Conservation (phyloP, 2,888 invertebrate genomes). For the Electrophaes corylata region DNA sequence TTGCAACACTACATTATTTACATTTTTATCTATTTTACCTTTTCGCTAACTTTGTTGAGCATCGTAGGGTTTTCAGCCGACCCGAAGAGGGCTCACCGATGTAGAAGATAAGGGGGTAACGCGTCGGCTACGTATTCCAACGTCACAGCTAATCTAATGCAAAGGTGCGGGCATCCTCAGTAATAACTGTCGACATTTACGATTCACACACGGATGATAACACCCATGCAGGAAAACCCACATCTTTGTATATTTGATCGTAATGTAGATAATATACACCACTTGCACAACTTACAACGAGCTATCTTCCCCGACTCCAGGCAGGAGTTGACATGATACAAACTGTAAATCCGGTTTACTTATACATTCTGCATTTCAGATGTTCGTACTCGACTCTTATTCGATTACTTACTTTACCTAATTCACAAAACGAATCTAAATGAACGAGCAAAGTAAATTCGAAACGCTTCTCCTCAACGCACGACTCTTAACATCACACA, state of each 20-base stretch:
- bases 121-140: conserved; percentile 70
- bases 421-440: conserved; percentile 72
- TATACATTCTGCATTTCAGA: conserved; percentile 80
- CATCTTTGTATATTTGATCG: conserved; percentile 80
- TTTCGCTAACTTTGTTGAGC: conserved; percentile 80
- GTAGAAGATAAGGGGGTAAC: conserved; percentile 75
- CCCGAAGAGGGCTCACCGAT: conserved; percentile 70
- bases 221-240: conserved; percentile 70
- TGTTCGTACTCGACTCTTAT: conserved; percentile 77
- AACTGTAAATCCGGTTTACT: conserved; percentile 63
- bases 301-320: conserved; percentile 64
- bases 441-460: conserved; percentile 82
- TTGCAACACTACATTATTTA: conserved; percentile 84
- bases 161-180: conserved; percentile 81
- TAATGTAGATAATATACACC: conserved; percentile 80
- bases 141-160: conserved; percentile 75
- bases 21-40: conserved; percentile 81
- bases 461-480: conserved; percentile 85
- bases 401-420: conserved; percentile 69
- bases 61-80: conserved; percentile 81
- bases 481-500: conserved; percentile 84
- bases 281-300: conserved; percentile 81
- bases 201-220: conserved; percentile 69
- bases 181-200: conserved; percentile 59
- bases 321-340: conserved; percentile 67